These are phyloP conservation scores for Drosophila mimetica DNA, from an alignment of 2,888 invertebrate genomes.

Conservation along the genomic window DNA sequence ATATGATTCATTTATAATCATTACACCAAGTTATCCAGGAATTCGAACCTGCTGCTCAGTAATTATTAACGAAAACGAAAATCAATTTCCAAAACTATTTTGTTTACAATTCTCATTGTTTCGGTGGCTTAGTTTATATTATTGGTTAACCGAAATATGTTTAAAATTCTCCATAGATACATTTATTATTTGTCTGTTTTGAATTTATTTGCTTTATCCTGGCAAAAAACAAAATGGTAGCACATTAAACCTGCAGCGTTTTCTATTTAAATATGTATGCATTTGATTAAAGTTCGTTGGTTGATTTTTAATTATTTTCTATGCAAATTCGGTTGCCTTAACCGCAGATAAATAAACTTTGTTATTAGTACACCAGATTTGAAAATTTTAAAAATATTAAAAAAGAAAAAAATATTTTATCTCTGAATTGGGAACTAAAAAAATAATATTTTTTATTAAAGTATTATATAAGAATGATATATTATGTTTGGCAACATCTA, in stretches of 20 bases:
- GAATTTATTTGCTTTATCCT: conserved; percentile 16
- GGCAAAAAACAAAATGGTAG: not conserved
- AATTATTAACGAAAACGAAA: not conserved
- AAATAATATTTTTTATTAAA: too few relatives aligned
- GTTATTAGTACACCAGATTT: too few relatives aligned
- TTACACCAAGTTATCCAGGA: not conserved
- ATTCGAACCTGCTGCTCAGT: too few relatives aligned
- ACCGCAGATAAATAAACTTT: not conserved
- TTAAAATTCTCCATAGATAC: conserved; percentile 3
- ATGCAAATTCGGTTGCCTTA: conserved; percentile 14
- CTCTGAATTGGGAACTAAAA: too few relatives aligned
- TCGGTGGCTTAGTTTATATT: not conserved
- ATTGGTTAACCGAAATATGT: conserved; percentile 23
- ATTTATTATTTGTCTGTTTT: conserved; percentile 7
- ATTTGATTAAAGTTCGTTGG: conserved; percentile 51
- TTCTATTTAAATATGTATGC: conserved; percentile 40
- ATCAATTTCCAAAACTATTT: not conserved
- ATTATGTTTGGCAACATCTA: too few relatives aligned
- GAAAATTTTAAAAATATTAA: too few relatives aligned
- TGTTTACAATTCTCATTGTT: not conserved
- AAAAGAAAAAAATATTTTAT: too few relatives aligned
- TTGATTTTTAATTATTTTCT: conserved; percentile 26
- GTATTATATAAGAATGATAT: too few relatives aligned
- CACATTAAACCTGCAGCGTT: conserved; percentile 19
- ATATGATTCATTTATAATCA: not conserved